Evolutionary conservation across 2,797 vertebrate species (phyloP), one percentile per base, ranked within the genome.

Genomic region (Phrynocephalus guinanensis): DNA sequence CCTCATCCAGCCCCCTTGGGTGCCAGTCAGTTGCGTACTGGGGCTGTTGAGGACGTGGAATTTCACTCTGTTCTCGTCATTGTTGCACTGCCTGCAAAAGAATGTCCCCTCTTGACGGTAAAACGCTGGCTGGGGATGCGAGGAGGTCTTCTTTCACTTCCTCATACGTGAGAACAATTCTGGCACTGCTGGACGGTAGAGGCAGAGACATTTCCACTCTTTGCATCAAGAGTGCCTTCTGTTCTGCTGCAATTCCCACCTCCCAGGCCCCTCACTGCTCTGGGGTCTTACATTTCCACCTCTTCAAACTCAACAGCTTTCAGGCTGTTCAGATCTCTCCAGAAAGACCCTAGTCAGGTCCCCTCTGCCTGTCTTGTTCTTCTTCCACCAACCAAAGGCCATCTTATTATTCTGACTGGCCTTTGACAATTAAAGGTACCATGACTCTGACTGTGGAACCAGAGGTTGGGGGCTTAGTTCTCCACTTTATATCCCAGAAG

Each of bases 91-190:
- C 5, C 70, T 70, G 50, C 71, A 88, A 15, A 73, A 77, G 26
- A 85, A 73, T 13, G 50, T 48, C 13, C 5, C 5, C 10, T 81
- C 56, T 56, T 88, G 68, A 52, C 87, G 10, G 83, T 84, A 85
- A 85, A 82, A n/a, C 20, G n/a, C 52, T 71, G 1, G 71, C 48
- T 0, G 79, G 87, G 83, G 78, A 82, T 48, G 16, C 68, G 11
- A 38, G 18, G 15, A 33, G 48, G 30, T 26, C 10, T 26, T 13
- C 78, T 88, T 88, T 88, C 87, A 85, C 82, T 88, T 88, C 87
- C 87, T 60, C 71, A 22, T 52, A 10, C 8, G 8, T 72, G 68
- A 79, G 75, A 88, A 38, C 24, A 15, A 24, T 60, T 67, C 9
- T 16, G 3, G 20, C 28, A 73, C 68, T n/a, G 44, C 67, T 85